Conservation (phyloP, 2,797 vertebrate species). For the Cirrhinus molitorella region DNA sequence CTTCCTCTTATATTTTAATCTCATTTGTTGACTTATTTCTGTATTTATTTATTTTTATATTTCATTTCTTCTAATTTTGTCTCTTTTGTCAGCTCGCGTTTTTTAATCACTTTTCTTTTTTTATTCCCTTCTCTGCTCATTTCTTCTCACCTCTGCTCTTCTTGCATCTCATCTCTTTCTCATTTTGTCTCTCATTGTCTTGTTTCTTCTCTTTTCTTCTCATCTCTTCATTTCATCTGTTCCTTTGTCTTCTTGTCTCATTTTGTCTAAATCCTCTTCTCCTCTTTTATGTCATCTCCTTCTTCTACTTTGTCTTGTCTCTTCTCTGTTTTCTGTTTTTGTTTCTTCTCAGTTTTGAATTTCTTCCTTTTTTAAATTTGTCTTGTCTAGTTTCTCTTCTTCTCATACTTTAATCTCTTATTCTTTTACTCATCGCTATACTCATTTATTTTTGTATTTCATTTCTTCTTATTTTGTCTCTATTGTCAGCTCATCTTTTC, state of each 20-base stretch:
- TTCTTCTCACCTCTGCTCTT: slow-evolving; percentile 28
- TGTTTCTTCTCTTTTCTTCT: background rate
- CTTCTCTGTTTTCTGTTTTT: slow-evolving; percentile 59
- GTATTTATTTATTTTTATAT: too few relatives aligned
- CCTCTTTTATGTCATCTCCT: background rate
- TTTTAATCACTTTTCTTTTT: background rate
- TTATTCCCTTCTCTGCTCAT: background rate
- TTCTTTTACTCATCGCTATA: background rate
- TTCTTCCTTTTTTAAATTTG: background rate
- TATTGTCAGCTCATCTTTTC: background rate
- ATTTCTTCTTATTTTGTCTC: background rate
- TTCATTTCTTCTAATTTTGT: slow-evolving; percentile 14
- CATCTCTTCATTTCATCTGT: background rate
- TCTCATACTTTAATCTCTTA: slow-evolving; percentile 66
- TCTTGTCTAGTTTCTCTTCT: background rate
- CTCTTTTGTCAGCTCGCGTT: too few relatives aligned
- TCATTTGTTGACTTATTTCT: too few relatives aligned
- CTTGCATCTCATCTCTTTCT: background rate
- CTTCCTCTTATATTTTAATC: too few relatives aligned
- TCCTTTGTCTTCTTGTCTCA: background rate
- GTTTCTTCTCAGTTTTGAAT: background rate
- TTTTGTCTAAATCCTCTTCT: background rate
- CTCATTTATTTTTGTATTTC: background rate
- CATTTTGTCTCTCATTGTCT: background rate
- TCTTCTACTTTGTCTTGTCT: slow-evolving; percentile 34